phyloP scores from a whole-genome alignment of 1,140 invertebrate genomes.

The Euborellia annulipes region DNA sequence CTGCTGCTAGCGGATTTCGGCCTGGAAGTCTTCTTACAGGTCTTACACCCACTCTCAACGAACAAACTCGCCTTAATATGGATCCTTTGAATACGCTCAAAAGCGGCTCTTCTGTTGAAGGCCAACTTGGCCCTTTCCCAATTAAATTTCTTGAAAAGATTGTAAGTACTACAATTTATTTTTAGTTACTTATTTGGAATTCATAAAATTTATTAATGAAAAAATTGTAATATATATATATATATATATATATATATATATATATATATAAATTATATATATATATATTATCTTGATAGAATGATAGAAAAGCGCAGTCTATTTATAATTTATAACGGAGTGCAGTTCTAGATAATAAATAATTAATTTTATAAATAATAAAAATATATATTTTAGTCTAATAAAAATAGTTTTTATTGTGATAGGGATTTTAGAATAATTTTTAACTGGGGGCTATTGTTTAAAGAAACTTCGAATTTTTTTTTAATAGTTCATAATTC shows the following conservation, averaged over 20 bases:
- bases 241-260: not conserved
- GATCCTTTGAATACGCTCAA: slow-evolving; percentile 12
- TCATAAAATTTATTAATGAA: no score
- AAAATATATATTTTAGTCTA: no score
- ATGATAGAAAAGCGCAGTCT: no score
- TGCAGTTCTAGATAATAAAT: no score
- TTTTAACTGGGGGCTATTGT: no score
- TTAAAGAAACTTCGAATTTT: no score
- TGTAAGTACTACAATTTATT: slow-evolving; percentile 37
- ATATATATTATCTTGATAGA: slow-evolving; percentile 4
- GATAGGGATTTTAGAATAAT: no score
- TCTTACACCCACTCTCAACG: slow-evolving; percentile 2
- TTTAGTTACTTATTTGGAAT: not conserved
- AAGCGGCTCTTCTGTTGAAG: slow-evolving; percentile 25
- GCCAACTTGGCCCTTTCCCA: slow-evolving; percentile 59
- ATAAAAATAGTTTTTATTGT: no score
- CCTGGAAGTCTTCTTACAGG: not conserved
- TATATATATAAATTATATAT: not conserved
- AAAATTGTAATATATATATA: no score
- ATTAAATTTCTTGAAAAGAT: slow-evolving; percentile 70
- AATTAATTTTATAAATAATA: no score
- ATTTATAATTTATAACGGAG: no score
- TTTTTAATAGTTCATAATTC: no score
- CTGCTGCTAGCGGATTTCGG: slow-evolving; percentile 1
- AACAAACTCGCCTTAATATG: slow-evolving; percentile 2